Base-by-base conservation (phyloP, 2,797 vertebrate genomes). In the Sebastes kiyomatsui region DNA sequence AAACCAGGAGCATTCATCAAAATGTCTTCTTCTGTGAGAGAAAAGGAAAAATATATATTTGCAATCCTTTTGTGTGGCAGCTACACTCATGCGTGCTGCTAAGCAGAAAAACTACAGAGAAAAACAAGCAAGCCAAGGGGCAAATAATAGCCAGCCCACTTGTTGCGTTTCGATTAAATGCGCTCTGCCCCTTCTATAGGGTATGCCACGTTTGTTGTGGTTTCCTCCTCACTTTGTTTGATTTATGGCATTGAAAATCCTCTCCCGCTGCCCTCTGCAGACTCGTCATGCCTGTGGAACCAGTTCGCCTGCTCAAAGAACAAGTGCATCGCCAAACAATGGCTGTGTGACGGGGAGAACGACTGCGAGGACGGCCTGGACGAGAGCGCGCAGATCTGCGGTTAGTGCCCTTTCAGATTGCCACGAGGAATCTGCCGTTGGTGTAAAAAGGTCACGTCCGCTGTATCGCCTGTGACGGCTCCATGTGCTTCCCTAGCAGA, bases 251-350 rank as follows among this genome's bases (percentile, higher is more conserved):
- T 32, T 82, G 72, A 64, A 80, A 78, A 72, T 70, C 12, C 54
- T 74, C 67, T 77, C 59, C 67, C 52, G 5, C 59, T 67, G 54
- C 75, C 73, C 74, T 82, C 74, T 61, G 58, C 85, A 99, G 98
- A 98, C 94, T 99, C 99, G 0, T 98, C 98, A 30, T 99, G 99
- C 86, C 92, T 98, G 0, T 99, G 99, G 99, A 98, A 98, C 92
- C 98, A 99, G 23, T 99, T 99, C 83, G 97, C 98, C 82, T 99
- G 99, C 92, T 98, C 99, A n/a, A 96, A 97, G 83, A 96, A 98
- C 84, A 99, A 99, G 84, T 99, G 99, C 90, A 99, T 99, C 56
- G 98, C 99, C 49, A 98, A 96, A 77, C 97, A 99, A 68, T 99
- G 99, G 99, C 93, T 97, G 32, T 99, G 99, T 77, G 99, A 99